phyloP scores from a whole-genome alignment of 2,113 vertebrate genomes.

The Aldabrachelys gigantea region DNA sequence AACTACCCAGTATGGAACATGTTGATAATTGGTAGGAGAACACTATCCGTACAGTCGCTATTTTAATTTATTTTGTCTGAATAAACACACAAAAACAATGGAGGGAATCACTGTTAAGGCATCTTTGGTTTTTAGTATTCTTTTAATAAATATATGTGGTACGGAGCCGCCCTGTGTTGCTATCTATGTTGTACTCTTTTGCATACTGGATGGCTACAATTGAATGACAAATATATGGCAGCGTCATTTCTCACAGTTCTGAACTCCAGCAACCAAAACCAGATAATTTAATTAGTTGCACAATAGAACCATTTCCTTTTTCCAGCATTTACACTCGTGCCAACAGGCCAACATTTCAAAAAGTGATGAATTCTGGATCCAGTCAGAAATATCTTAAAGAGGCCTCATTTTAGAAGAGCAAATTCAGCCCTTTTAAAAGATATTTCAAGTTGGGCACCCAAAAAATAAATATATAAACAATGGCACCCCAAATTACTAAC shows the following conservation, averaged over 20 bases:
- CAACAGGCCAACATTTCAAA: background rate
- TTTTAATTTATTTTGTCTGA: background rate
- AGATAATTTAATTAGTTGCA: background rate
- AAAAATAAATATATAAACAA: background rate
- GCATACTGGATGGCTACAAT: too few species aligned
- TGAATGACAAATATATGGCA: background rate
- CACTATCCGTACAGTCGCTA: background rate
- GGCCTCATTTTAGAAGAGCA: background rate
- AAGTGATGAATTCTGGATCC: background rate
- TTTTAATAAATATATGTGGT: background rate
- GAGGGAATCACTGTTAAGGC: fast-evolving
- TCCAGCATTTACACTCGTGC: background rate
- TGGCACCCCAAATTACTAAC: background rate
- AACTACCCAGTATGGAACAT: background rate
- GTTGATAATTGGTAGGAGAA: background rate
- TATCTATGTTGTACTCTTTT: background rate
- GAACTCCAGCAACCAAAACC: background rate
- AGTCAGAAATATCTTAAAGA: background rate
- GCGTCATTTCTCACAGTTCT: background rate
- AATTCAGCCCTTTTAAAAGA: background rate
- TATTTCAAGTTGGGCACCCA: background rate
- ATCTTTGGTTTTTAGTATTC: background rate
- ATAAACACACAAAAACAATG: background rate
- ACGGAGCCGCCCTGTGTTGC: background rate
- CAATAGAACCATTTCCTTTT: too few species aligned